Evolutionary conservation across 1,140 invertebrate genomes (phyloP), one percentile per base, ranked within the genome.

Genomic region (Archegozetes longisetosus): DNA sequence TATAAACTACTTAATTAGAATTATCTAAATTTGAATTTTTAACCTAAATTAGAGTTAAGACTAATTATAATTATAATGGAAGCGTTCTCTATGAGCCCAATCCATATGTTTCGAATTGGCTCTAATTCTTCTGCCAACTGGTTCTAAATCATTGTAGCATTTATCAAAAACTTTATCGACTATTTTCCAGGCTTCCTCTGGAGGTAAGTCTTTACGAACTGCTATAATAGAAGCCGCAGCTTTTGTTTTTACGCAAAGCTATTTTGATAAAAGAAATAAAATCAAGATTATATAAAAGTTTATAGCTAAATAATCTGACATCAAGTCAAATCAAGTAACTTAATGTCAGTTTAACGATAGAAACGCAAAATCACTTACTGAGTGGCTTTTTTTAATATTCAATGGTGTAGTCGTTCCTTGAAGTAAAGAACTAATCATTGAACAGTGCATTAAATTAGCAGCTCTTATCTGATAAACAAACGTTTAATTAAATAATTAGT

Each of bases 91-190:
- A 68, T 84, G 88, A 0, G 86, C 85, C 73, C 79, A 80, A 2
- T 80, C 65, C 74, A 86, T 85, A 69, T 90, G 84, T 2, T 74
- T 68, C 0, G 84, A 86, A 68, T 84, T 85, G 53, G 84, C 75
- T 62, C 85, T 78, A 54, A 89, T 75, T 62, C 88, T 73, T 67
- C 92, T 76, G 1, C 92, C 92, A 57, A 96, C 79, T 3, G 92
- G 92, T 71, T 97, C 92, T 61, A 95, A 74, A 75, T 97, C 92
- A 62, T 80, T 79, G 69, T 96, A 96, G 72, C 93, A 98, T 70
- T 82, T 86, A 1, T 81, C 76, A 74, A 97, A 98, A 4, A 96
- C 90, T 70, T 82, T 79, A 64, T 93, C 83, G 14, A 97, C 83
- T 3, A 84, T 81, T 29, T 76, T 78, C 14, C 77, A 72, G 0